Base-by-base conservation (phyloP, 2,888 invertebrate genomes). In the Geophilus truncorum region DNA sequence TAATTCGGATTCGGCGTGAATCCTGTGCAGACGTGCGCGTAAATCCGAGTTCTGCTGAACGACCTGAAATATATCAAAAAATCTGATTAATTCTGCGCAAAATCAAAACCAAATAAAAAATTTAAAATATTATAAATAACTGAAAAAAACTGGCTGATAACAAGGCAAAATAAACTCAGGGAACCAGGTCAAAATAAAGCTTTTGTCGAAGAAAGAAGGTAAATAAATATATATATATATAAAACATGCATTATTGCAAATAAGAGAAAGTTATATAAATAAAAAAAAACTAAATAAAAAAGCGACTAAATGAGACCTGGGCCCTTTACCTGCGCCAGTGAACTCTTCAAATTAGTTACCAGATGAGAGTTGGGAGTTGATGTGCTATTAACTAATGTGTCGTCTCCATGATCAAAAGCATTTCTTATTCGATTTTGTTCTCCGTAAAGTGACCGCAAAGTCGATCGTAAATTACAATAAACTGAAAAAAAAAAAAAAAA, bases 11-110 rank as follows among this genome's bases (percentile, higher is more conserved):
- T 86, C 86, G 77, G 85, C 84, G 80, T 86, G 86, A 82, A 87
- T 87, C 82, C 85, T 84, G 40, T 86, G 83, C 77, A 89, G 85
- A 79, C 87, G 85, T 6, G 85, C 85, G 82, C 91, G 90, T 84
- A 94, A 88, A 85, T 93, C 93, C 82, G 90, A 90, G 87, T 94
- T 94, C 87, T 93, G 93, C 83, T 93, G 92, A 81, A 93, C 86
- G 0, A 92, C 92, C 83, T 92, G 90, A 82, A 77, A 92, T 21
- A 21, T 10, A 30, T 34, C 7, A 25, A 80, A 80, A 70, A 0
- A 40, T 34, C 9, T 34, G n/a, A 7, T 34, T 34, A 40, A 2
- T 40, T 6, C 3, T 4, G 0, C 12, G n/a, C n/a, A 9, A 40
- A 40, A 40, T 36, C 36, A 15, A 40, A 40, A 30, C n/a, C n/a